Percentiles rank a stretch among this genome's conserved stretches.
phyloP scores from a whole-genome alignment of 2,797 vertebrate genomes.

The Falco naumanni region DNA sequence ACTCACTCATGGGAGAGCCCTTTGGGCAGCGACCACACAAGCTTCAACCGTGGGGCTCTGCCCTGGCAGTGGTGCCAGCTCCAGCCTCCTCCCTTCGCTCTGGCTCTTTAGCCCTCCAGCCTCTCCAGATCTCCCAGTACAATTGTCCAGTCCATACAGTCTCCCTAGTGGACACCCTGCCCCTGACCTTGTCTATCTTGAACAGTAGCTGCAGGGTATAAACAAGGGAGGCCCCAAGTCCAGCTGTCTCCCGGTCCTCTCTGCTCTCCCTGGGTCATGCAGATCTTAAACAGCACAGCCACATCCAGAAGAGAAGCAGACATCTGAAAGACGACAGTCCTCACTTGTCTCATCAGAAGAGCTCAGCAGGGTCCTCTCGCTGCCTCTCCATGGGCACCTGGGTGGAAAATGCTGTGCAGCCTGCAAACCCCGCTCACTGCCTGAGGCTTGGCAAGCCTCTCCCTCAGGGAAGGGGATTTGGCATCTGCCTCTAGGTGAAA shows the following conservation, averaged over 20 bases:
- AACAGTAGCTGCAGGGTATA: not conserved
- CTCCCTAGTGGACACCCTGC: not conserved
- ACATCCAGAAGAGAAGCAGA: not conserved
- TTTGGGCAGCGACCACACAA: not conserved
- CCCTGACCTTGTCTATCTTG: not conserved
- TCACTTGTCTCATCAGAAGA: not conserved
- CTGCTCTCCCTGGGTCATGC: not conserved
- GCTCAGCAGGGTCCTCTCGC: not conserved
- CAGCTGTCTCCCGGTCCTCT: not conserved
- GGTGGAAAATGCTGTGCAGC: not conserved
- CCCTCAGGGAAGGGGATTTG: not conserved
- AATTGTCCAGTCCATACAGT: not conserved
- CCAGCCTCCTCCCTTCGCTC: not conserved
- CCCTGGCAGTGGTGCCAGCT: not conserved
- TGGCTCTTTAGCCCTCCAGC: not conserved
- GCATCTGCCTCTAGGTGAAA: not conserved
- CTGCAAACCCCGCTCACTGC: not conserved
- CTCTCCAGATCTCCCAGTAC: not conserved
- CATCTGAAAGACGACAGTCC: not conserved
- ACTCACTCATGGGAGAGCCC: not conserved
- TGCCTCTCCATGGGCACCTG: fast-evolving
- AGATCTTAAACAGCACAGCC: not conserved
- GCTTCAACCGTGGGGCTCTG: not conserved
- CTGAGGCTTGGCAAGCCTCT: not conserved
- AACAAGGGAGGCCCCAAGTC: not conserved